Evolutionary conservation across 2,113 vertebrate species (phyloP), one percentile per base, ranked within the genome.

Genomic region (Anoplopoma fimbria): DNA sequence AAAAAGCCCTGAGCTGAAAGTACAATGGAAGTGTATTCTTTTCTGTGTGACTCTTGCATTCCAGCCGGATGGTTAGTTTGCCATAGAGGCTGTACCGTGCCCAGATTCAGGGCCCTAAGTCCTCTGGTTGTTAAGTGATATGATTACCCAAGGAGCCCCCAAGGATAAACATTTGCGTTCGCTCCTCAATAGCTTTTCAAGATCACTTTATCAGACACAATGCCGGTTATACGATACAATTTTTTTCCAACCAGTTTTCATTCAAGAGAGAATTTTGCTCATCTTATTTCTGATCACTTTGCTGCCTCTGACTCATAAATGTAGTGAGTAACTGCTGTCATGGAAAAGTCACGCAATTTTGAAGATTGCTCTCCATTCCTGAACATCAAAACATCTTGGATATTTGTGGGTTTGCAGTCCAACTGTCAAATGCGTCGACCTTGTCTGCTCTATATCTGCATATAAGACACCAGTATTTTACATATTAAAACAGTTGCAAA

Each of bases 111-210:
- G 31, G 63, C 62, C 51, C 47, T 8, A 3, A n/a, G 69, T 73
- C 57, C 70, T 80, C 36, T 33, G 69, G 71, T 83, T 69, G 74
- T 80, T 90, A 51, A 88, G 55, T 85, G 79, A 83, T 85, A 69
- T 77, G 68, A 90, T 85, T 83, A 83, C 68, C 79, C 69, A 51
- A 75, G 81, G 60, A 86, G 67, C 71, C 73, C 73, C 75, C 51
- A 58, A 69, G 70, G 31, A 85, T 40, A 87, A 81, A 78, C 55
- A 42, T 65, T 82, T 65, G 33, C 65, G 62, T 73, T 75, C 72
- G 58, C 79, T 77, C 36, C 40, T 77, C 67, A 71, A 47, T 84
- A 77, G 77, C 47, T 75, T 87, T 82, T 89, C 55, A 72, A 83
- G 69, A 85, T 85, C 34, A 64, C 51, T 76, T 63, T 23, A 61